Conservation (phyloP, 2,113 vertebrate genomes). For the Xenopus tropicalis region DNA sequence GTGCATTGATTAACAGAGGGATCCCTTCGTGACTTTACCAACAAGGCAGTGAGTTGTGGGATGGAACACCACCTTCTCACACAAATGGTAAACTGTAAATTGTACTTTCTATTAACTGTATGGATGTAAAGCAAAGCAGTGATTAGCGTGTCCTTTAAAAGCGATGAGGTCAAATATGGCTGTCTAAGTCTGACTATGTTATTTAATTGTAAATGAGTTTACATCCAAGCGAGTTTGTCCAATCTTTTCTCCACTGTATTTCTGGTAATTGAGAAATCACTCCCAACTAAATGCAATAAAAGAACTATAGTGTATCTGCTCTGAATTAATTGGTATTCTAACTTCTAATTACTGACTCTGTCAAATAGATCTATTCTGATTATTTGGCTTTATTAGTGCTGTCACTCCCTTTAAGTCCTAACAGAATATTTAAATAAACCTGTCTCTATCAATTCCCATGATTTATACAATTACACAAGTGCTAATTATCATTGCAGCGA, state of each 20-base stretch:
- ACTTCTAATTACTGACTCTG: conserved; percentile 57
- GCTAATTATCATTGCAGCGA: conserved; percentile 51
- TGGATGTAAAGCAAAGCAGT: not conserved
- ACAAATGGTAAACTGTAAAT: too few species aligned
- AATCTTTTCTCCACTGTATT: not conserved
- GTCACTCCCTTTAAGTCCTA: conserved; percentile 54
- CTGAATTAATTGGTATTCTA: conserved; percentile 55
- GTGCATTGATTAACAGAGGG: too few species aligned
- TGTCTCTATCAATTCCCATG: conserved; percentile 57
- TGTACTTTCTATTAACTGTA: too few species aligned
- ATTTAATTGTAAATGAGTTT: too few species aligned
- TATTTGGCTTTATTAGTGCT: conserved; percentile 59
- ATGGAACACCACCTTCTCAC: too few species aligned
- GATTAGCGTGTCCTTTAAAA: not conserved
- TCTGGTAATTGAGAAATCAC: conserved; percentile 25
- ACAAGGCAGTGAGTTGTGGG: too few species aligned
- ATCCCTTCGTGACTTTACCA: too few species aligned
- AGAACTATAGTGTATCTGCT: conserved; percentile 42
- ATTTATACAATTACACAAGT: conserved; percentile 53
- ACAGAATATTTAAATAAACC: conserved; percentile 58
- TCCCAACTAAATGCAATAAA: conserved; percentile 14
- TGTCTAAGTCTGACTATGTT: not conserved
- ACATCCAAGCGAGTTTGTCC: not conserved
- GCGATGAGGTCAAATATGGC: not conserved
- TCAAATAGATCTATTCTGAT: conserved; percentile 60